Evolutionary conservation across 2,113 vertebrate species (phyloP).

Genomic region (Nannobrachium achirus): DNA sequence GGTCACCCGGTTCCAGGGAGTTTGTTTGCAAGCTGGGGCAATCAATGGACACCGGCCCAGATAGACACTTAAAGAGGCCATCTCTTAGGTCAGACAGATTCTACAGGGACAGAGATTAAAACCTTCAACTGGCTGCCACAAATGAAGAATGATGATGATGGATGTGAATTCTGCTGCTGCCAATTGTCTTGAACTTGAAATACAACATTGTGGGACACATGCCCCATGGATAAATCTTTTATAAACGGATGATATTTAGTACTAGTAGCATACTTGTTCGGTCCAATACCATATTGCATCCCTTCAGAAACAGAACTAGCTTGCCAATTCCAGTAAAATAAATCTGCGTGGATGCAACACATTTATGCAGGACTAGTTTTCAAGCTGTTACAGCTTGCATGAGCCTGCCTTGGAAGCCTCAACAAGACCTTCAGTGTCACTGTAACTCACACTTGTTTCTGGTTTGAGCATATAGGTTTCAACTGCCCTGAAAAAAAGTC

Average conservation of each 20-base stretch:
- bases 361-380: constrained; percentile 14
- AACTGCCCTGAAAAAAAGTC: constrained; percentile 15
- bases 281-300: constrained; percentile 24
- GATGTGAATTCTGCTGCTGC: constrained; percentile 37
- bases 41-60: constrained; percentile 10
- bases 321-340: constrained; percentile 26
- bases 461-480: constrained; percentile 13
- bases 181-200: constrained; percentile 30
- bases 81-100: constrained; percentile 18
- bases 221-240: constrained; percentile 24
- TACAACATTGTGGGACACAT: constrained; percentile 11
- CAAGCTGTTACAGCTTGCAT: constrained; percentile 40
- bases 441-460: constrained; percentile 34
- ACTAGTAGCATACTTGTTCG: not conserved
- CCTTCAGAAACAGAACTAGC: constrained; percentile 10
- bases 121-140: constrained; percentile 32
- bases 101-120: constrained; percentile 18
- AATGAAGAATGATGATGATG: constrained; percentile 4
- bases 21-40: no score
- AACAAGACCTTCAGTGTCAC: constrained; percentile 17
- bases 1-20: not conserved
- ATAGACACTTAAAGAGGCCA: constrained; percentile 15
- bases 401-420: constrained; percentile 23
- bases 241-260: constrained; percentile 1
- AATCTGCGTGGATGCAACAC: constrained; percentile 39